Conservation (phyloP, 1,140 invertebrate species). For the Bemisia tabaci region DNA sequence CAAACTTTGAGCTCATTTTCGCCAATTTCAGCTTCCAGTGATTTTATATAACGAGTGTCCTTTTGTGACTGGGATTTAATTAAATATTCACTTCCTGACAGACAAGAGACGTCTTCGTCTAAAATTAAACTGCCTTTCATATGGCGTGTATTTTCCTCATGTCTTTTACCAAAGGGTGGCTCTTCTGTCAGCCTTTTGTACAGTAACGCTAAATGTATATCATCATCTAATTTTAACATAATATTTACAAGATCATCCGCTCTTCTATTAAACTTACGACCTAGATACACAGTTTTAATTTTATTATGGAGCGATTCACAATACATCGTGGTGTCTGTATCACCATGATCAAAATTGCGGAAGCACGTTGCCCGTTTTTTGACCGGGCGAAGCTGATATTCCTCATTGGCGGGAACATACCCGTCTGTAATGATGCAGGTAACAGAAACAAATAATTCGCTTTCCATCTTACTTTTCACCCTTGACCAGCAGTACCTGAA, state of each 20-base stretch:
- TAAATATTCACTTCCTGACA: neutral
- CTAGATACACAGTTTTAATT: neutral
- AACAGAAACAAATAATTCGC: no score
- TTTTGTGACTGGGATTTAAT: neutral
- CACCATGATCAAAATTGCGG: slow-evolving; percentile 2
- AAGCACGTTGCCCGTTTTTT: neutral
- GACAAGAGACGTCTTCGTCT: neutral
- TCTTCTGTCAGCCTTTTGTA: neutral
- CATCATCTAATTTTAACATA: neutral
- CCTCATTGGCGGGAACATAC: no score
- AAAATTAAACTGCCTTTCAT: neutral
- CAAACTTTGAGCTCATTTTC: no score
- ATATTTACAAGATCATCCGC: neutral
- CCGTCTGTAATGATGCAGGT: no score
- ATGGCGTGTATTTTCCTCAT: neutral
- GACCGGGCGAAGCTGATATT: no score
- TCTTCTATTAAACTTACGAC: neutral
- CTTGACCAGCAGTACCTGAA: no score
- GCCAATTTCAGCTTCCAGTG: no score
- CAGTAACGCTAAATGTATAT: neutral
- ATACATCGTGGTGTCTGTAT: neutral
- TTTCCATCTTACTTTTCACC: no score
- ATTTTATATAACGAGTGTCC: no score
- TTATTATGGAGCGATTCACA: slow-evolving; percentile 2
- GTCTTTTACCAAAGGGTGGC: neutral